Evolutionary conservation across 2,113 vertebrate genomes (phyloP).

Genomic region (Solea solea): DNA sequence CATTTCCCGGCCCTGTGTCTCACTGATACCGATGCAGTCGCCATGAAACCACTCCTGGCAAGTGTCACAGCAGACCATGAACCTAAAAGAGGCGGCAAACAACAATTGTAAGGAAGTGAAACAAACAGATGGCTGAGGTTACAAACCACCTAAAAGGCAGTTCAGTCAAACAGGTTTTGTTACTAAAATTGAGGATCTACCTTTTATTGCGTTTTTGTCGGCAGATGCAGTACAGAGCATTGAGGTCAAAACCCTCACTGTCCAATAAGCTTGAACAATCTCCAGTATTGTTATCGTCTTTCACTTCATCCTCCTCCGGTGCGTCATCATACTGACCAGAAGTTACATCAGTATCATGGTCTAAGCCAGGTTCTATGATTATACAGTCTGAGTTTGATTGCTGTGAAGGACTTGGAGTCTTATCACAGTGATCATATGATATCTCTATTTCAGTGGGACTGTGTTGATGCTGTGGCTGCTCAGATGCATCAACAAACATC

Average conservation of each 20-base stretch:
- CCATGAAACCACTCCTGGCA: constrained; percentile 96
- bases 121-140: constrained; percentile 21
- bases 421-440: constrained; percentile 43
- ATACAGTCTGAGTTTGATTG: constrained; percentile 70
- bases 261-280: constrained; percentile 71
- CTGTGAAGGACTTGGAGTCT: constrained; percentile 63
- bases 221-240: constrained; percentile 88
- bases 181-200: constrained; percentile 66
- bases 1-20: constrained; percentile 83
- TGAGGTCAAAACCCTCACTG: constrained; percentile 83
- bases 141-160: constrained; percentile 29
- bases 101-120: constrained; percentile 40
- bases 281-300: constrained; percentile 16
- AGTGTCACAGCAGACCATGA: constrained; percentile 94
- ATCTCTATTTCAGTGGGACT: constrained; percentile 45
- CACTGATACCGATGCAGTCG: constrained; percentile 91
- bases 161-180: constrained; percentile 10
- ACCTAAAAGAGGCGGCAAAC: constrained; percentile 77
- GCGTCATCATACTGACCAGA: constrained; percentile 66
- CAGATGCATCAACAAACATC: constrained; percentile 38
- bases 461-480: constrained; percentile 52
- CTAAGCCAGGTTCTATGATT: constrained; percentile 64
- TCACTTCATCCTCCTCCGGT: constrained; percentile 25
- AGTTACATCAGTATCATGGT: constrained; percentile 29
- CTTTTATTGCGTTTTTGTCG: constrained; percentile 90